Evolutionary conservation across 1,140 invertebrate species (phyloP), one percentile per base, ranked within the genome.

Genomic region (Limonius californicus): DNA sequence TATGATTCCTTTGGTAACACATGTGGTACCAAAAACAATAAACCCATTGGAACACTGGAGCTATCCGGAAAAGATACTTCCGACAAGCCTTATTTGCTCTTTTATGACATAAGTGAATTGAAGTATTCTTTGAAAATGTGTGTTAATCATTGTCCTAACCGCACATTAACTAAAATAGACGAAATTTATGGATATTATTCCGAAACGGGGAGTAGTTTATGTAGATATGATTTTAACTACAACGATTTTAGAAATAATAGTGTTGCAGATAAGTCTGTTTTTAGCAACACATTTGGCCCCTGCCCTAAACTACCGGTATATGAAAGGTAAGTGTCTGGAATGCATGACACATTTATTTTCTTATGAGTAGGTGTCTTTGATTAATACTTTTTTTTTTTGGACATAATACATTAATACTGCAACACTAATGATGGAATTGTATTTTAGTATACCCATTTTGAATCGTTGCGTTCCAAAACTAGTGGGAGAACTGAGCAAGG

Each of bases 1-100:
- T 95, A 92, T 78, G 94, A 98, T 76, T 95, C 92, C 65, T 97
- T 93, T 82, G 94, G 94, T n/a, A 97, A 97, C 76, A 94, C 91
- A 23, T 98, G 95, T 79, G 94, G 94, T 18, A 86, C 89, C 45
- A 85, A 88, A 66, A 86, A 86, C 63, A 91, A 92, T 75, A 84
- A 85, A 64, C 84, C 86, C 63, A 85, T 92, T 63, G 84, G 84
- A 21, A 85, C 87, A 68, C 82, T 90, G 68, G 83, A 87, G 4
- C 77, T 91, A 30, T 91, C 91, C 12, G 93, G 93, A 12, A 81
- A 88, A 64, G 89, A 93, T 72, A 93, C 90, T 47, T 83, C 82
- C 20, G 85, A 92, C 50, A 91, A 89, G 75, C 88, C 86, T 21
- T 92, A 85, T 73, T 78, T 97, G 19, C 90, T 95, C 67, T 95